Evolutionary conservation across 2,797 vertebrate genomes (phyloP), one percentile per base, ranked within the genome.

Genomic region (Cryptoprocta ferox): DNA sequence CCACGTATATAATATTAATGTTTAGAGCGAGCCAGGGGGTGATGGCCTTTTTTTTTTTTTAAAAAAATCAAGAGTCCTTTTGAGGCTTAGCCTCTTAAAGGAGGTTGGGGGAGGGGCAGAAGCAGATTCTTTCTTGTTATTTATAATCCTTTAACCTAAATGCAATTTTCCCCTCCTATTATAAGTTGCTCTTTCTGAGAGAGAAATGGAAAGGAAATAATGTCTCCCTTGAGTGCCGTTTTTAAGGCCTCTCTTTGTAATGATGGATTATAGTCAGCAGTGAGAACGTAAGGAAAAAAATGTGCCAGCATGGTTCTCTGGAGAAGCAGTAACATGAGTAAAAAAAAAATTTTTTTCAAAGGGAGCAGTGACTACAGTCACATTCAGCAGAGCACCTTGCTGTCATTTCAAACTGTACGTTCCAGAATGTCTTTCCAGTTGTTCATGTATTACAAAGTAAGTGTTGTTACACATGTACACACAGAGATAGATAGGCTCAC

Each of bases 191-290:
- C 73, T 94, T 97, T 97, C 93, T 83, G 87, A 94, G 86, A 95
- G 89, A 96, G 66, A 94, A 83, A 61, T 83, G 61, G 98, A 97
- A 81, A 97, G 68, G 92, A 95, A 76, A 90, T 98, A 80, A 96
- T 56, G 80, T 93, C 80, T 97, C 96, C 84, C 71, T 32, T 0
- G 82, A 83, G 96, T 76, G 42, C 96, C 28, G 50, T 94, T 50
- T 70, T 97, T 96, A 98, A 95, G 85, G 94, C 94, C 84, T 96
- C 65, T 94, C 89, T 86, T 93, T 39, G 76, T 73, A 91, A 82
- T 91, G 96, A 98, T 94, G 85, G 95, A 89, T 97, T 98, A 85
- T 42, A 97, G 96, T 83, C 94, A 91, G 86, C 53, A 50, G 80
- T 26, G 66, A 88, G 87, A 84, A 88, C 37, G 80, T 50, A 19